Evolutionary conservation across 1,140 invertebrate species (phyloP).

Genomic region (Brachionus koreanus): DNA sequence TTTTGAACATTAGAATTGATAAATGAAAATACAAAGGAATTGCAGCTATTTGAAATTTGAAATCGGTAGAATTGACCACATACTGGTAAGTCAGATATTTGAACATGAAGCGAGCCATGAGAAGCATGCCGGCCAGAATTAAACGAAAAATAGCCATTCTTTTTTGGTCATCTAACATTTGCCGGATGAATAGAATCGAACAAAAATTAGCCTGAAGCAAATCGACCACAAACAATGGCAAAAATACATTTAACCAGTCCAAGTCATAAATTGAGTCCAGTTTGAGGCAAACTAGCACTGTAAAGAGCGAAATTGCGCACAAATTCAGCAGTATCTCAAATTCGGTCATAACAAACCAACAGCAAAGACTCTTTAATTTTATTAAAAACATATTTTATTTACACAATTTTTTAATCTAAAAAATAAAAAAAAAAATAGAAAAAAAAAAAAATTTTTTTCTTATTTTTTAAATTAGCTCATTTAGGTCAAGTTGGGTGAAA

Average conservation of each 20-base stretch:
- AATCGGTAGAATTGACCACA: neutral
- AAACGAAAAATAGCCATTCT: neutral
- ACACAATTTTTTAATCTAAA: conserved; percentile 14
- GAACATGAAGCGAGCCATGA: neutral
- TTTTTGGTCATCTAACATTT: neutral
- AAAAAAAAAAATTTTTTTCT: neutral
- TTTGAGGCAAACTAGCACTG: conserved; percentile 11
- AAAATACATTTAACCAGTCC: conserved; percentile 26
- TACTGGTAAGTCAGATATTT: neutral
- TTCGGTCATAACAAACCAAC: conserved; percentile 41
- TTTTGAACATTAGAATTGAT: conserved; percentile 23
- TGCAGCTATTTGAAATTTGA: conserved; percentile 13
- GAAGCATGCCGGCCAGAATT: neutral
- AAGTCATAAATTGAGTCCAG: neutral
- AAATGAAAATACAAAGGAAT: conserved; percentile 42
- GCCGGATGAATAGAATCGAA: conserved; percentile 36
- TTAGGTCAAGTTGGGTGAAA: neutral
- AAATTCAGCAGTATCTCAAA: conserved; percentile 33
- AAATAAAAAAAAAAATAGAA: neutral
- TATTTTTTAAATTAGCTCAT: neutral
- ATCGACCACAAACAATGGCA: conserved; percentile 36
- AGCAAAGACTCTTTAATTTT: conserved; percentile 29
- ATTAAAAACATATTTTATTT: conserved; percentile 43
- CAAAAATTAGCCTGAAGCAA: conserved; percentile 31
- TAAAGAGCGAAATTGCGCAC: neutral